Evolutionary conservation across 1,140 invertebrate species (phyloP).

Genomic region (Schmidtea mediterranea): DNA sequence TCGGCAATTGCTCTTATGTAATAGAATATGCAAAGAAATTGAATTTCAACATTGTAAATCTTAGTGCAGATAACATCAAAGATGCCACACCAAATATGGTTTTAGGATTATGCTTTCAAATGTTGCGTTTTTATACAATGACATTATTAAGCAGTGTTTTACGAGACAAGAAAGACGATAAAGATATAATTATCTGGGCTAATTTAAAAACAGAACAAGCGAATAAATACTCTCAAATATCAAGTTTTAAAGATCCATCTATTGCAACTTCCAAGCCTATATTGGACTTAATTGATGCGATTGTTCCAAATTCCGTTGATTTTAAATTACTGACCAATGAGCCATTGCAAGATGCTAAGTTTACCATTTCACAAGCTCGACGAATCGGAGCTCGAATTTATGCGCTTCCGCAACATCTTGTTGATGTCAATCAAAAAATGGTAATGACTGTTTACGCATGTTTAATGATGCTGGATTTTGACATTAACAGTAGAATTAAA

Average conservation of each 20-base stretch:
- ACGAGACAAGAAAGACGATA: conserved; percentile 55
- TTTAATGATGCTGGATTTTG: conserved; percentile 62
- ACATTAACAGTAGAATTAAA: too few species aligned
- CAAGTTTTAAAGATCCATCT: conserved; percentile 51
- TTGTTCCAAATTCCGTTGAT: conserved; percentile 77
- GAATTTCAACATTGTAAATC: not conserved
- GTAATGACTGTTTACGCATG: conserved; percentile 97
- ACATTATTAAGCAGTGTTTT: conserved; percentile 61
- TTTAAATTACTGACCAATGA: conserved; percentile 35
- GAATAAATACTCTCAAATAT: conserved; percentile 50
- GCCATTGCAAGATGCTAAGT: conserved; percentile 77
- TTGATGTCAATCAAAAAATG: conserved; percentile 91
- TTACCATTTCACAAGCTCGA: conserved; percentile 83
- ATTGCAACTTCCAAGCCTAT: conserved; percentile 61
- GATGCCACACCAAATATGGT: conserved; percentile 4
- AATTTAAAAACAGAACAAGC: conserved; percentile 41
- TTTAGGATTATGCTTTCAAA: conserved; percentile 53
- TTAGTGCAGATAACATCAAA: conserved; percentile 1
- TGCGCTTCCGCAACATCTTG: conserved; percentile 88
- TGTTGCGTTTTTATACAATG: conserved; percentile 90
- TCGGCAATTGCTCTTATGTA: conserved; percentile 5
- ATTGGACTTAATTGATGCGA: conserved; percentile 76
- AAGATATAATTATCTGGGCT: conserved; percentile 81
- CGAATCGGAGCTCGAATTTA: conserved; percentile 92
- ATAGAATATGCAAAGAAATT: conserved; percentile 4